Evolutionary conservation across 2,888 invertebrate genomes (phyloP), one percentile per base, ranked within the genome.

Genomic region (Latrodectus hesperus): DNA sequence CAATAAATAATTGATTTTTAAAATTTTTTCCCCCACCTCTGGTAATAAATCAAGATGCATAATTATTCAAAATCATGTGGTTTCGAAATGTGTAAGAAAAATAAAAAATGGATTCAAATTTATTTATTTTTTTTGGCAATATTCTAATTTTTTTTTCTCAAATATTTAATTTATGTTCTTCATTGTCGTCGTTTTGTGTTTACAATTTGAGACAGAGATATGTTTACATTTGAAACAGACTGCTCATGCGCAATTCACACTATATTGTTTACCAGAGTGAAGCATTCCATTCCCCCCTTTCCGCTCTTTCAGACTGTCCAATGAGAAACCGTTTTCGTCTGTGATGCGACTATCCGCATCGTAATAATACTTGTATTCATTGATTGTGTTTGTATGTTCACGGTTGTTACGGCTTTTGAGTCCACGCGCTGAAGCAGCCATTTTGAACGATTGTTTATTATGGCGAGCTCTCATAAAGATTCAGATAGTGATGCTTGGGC

Each of bases 401-500:
- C 73, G 81, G 81, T 81, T 64, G 64, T 73, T 51, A 68, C 52
- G 26, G 52, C 53, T 74, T 81, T 68, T 81, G 52, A 76, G 55
- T 84, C 53, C 72, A 74, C 83, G 81, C 86, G 82, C 68, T 77
- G 38, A 52, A 82, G 82, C 82, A 88, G 87, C 87, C 87, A 88
- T 88, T 83, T 88, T 88, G 82, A 73, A 67, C 87, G 73, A 68
- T 60, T 68, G 75, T 78, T 79, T 72, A 84, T 76, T 55, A 88
- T 88, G 88, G 88, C 88, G 70, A 88, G 71, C 71, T 80, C 82
- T 75, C 84, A 78, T 38, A 88, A 88, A 83, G 84, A 88, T 77
- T 88, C 88, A 52, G 90, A 90, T 82, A 92, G 92, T 89, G 97
- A 97, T 94, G 97, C 97, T 92, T 96, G 96, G 96, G 97, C 97